Evolutionary conservation across 1,140 invertebrate species (phyloP).

Genomic region (Hyposmocoma kahamanoa): DNA sequence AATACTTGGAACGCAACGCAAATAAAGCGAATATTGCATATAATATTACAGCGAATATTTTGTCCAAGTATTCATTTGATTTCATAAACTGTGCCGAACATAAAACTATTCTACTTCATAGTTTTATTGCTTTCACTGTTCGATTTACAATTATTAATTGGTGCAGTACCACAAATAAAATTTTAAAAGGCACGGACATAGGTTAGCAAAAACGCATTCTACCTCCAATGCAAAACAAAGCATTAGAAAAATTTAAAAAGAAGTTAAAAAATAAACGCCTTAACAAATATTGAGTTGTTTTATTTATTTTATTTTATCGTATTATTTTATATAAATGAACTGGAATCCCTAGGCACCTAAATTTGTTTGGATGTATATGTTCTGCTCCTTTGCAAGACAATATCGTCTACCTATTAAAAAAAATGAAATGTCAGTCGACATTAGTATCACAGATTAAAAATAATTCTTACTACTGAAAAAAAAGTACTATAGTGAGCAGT

Average conservation of each 20-base stretch:
- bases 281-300: no score
- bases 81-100: not conserved
- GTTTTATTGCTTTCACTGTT: not conserved
- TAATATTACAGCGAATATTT: not conserved
- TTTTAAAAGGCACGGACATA: slow-evolving; percentile 5
- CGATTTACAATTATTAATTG: not conserved
- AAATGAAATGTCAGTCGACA: no score
- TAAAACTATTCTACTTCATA: not conserved
- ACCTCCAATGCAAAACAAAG: slow-evolving; percentile 1
- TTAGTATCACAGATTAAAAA: no score
- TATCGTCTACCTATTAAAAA: no score
- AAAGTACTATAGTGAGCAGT: no score
- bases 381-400: no score
- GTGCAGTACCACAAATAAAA: slow-evolving; percentile 5
- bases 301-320: no score
- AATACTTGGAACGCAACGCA: slow-evolving; percentile 11
- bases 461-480: no score
- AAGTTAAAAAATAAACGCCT: slow-evolving; percentile 7
- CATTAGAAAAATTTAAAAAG: not conserved
- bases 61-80: slow-evolving; percentile 5
- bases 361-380: no score
- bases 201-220: not conserved
- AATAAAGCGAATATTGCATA: slow-evolving; percentile 1
- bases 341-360: no score
- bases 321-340: no score